Conservation (phyloP, 2,797 vertebrate genomes). For the Halcyon badia region DNA sequence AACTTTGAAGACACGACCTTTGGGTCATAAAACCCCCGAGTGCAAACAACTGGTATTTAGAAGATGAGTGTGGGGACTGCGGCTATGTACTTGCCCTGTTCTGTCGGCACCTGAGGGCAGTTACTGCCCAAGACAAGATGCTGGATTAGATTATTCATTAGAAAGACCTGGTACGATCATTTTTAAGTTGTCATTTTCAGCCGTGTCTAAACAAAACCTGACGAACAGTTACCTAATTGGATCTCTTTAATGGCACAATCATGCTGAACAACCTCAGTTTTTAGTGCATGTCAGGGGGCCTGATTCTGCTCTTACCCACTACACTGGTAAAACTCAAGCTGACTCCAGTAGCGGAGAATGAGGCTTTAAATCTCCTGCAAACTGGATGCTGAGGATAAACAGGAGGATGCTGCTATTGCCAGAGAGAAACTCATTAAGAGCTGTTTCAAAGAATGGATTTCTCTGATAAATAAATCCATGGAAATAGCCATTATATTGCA, state of each 20-base stretch:
- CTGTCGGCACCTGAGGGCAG: background rate
- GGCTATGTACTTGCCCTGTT: background rate
- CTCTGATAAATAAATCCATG: slow-evolving; percentile 13
- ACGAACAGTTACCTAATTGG: background rate
- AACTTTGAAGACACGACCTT: background rate
- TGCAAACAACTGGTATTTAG: background rate
- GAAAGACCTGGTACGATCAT: background rate
- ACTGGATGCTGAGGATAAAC: background rate
- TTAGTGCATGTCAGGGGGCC: background rate
- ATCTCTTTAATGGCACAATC: background rate
- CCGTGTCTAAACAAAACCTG: background rate
- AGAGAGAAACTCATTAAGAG: background rate
- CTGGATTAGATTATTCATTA: background rate
- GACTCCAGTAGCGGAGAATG: background rate
- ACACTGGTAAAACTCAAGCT: background rate
- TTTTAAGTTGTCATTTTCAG: background rate
- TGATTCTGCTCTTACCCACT: background rate
- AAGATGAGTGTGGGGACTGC: background rate
- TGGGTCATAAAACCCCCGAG: background rate
- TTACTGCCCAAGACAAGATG: accelerated
- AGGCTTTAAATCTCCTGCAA: background rate
- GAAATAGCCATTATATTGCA: background rate
- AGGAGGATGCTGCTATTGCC: background rate
- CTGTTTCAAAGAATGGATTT: background rate
- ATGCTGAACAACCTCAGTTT: background rate